Conservation (phyloP, 2,113 vertebrate species). For the Hippocampus zosterae region DNA sequence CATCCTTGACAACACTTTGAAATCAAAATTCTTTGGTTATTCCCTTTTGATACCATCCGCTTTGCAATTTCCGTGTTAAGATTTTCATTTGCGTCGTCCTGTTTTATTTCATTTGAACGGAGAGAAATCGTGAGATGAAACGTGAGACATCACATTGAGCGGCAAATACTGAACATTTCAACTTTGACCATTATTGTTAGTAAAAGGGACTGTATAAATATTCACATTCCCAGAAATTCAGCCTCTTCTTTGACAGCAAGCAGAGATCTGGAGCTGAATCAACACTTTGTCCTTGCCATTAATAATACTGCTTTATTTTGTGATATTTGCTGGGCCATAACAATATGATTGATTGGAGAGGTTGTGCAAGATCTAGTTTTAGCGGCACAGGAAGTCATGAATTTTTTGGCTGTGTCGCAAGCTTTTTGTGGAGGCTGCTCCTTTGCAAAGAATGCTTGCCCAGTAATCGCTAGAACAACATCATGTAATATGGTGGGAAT, state of each 20-base stretch:
- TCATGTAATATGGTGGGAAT: conserved; percentile 1
- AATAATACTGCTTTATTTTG: conserved; percentile 40
- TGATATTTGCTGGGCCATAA: conserved; percentile 38
- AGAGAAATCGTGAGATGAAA: conserved; percentile 13
- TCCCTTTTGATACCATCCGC: conserved; percentile 1
- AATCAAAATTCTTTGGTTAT: background rate
- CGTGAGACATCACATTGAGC: conserved; percentile 27
- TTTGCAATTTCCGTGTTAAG: background rate
- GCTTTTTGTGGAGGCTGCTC: conserved; percentile 5
- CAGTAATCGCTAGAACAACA: conserved; percentile 7
- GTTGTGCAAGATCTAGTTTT: conserved; percentile 37
- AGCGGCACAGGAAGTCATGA: conserved; percentile 26
- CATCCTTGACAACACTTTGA: conserved; percentile 1
- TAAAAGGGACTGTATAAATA: conserved; percentile 31
- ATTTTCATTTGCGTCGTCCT: background rate
- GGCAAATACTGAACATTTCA: conserved; percentile 28
- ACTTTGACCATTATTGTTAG: conserved; percentile 36
- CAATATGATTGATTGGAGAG: conserved; percentile 21
- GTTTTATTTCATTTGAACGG: conserved; percentile 39
- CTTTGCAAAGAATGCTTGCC: background rate
- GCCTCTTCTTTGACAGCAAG: conserved; percentile 43
- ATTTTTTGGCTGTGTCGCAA: background rate
- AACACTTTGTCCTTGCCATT: conserved; percentile 44
- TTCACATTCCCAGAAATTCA: conserved; percentile 53
- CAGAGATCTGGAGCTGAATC: conserved; percentile 51